Percentiles rank a stretch among this genome's conserved stretches.
phyloP scores from a whole-genome alignment of 1,140 invertebrate species.

The Proctacanthus coquilletti region DNA sequence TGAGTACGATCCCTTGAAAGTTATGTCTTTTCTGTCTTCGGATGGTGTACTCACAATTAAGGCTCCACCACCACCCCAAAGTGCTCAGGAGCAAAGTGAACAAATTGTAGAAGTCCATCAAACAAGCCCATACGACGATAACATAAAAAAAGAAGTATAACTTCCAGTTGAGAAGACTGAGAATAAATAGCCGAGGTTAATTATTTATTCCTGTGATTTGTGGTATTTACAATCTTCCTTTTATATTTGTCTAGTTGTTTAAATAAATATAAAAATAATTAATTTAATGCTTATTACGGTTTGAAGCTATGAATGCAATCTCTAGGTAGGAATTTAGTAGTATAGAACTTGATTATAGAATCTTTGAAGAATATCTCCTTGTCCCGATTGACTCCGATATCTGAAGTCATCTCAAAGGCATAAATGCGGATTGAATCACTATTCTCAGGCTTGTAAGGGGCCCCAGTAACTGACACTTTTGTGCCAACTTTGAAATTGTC shows the following conservation, averaged over 20 bases:
- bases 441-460: neutral
- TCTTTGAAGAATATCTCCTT: neutral
- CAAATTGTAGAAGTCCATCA: conserved; percentile 5
- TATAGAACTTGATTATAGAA: too few species aligned
- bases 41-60: conserved; percentile 56
- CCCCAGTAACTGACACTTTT: neutral
- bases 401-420: neutral
- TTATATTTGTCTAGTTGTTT: too few species aligned
- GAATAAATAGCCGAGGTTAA: too few species aligned
- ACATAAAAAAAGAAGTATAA: neutral
- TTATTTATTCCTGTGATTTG: too few species aligned
- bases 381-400: neutral
- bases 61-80: conserved; percentile 36
- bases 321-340: too few species aligned
- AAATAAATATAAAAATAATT: too few species aligned
- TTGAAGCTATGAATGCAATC: too few species aligned
- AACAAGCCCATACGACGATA: conserved; percentile 1
- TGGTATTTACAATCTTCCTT: too few species aligned
- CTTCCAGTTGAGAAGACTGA: too few species aligned
- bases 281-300: too few species aligned
- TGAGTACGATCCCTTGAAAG: conserved; percentile 43
- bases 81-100: conserved; percentile 13
- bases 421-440: neutral
- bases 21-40: conserved; percentile 50
- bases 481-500: neutral